Evolutionary conservation across 2,797 vertebrate genomes (phyloP), one percentile per base, ranked within the genome.

Genomic region (Xerus rutilus): DNA sequence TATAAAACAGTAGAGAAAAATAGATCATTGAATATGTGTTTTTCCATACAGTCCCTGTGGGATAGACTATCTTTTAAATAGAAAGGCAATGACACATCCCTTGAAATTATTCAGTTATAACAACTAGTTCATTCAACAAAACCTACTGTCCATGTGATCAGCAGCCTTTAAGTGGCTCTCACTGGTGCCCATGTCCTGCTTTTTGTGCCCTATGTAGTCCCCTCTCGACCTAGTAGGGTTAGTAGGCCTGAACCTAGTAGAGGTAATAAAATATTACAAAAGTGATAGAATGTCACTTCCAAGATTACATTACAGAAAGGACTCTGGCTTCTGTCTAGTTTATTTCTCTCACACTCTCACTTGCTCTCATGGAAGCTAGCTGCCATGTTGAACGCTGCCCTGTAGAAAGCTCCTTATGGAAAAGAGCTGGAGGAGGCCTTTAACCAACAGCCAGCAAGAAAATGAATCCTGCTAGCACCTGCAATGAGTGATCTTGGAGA

Each of bases 91-190:
- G 43, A 67, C 64, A 82, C 3, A 65, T 20, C 7, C 35, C 21
- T 78, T 70, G 28, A 94, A 84, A 83, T 86, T 86, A 85, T 65
- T 78, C 39, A 28, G 17, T 92, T 92, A 81, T 77, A 82, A 92
- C 28, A 89, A 45, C 49, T 62, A 11, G 23, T 62, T 62, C 23
- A 62, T 43, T 43, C 14, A 65, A 67, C 23, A 91, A 86, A 84
- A 20, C 5, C 62, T 70, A 45, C 39, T 17, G 7, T n/a, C 35
- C 28, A 14, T 0, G 0, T 21, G 13, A 14, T 45, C 23, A 21
- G 59, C 14, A 72, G 30, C 10, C 35, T 67, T n/a, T 67, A 15
- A 17, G 23, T 28, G 7, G 7, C 57, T 94, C 7, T n/a, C 12
- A 3, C 0, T 25, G 32, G 49, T 59, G 52, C 1, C 7, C 1